Evolutionary conservation across 2,888 invertebrate genomes (phyloP).

Genomic region (Melanostoma mellinum): DNA sequence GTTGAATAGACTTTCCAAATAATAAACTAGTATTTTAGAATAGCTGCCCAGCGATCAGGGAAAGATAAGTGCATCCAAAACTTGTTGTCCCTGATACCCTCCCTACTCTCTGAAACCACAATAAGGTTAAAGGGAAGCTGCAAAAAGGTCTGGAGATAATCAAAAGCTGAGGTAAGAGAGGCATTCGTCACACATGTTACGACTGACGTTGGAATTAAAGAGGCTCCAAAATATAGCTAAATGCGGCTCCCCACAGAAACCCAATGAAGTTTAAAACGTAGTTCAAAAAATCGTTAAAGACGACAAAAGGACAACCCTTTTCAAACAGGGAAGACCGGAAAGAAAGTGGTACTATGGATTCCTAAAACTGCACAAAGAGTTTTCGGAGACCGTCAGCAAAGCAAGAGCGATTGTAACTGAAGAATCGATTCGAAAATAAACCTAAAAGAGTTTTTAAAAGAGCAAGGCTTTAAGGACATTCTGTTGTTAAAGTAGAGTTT

Average conservation of each 20-base stretch:
- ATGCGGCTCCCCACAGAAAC: conserved; percentile 1
- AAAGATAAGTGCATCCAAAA: conserved; percentile 15
- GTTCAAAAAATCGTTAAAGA: no score
- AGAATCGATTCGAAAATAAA: no score
- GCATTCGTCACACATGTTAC: neutral
- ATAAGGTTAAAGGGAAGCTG: neutral
- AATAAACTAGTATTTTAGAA: neutral
- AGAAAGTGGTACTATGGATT: neutral
- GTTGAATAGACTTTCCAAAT: neutral
- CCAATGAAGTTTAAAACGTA: no score
- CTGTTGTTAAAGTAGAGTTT: no score
- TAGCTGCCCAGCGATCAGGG: neutral
- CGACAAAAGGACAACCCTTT: no score
- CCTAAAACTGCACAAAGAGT: neutral
- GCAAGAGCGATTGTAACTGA: no score
- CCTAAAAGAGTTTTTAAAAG: neutral
- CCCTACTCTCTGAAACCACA: neutral
- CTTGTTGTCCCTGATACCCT: neutral
- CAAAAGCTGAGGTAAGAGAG: neutral
- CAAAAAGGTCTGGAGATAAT: conserved; percentile 1
- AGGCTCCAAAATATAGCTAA: neutral
- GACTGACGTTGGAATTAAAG: neutral
- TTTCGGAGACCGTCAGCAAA: no score
- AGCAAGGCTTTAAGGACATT: neutral
- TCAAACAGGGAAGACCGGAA: no score